phyloP scores from a whole-genome alignment of 2,888 invertebrate genomes.

The Ormyrus thymus region DNA sequence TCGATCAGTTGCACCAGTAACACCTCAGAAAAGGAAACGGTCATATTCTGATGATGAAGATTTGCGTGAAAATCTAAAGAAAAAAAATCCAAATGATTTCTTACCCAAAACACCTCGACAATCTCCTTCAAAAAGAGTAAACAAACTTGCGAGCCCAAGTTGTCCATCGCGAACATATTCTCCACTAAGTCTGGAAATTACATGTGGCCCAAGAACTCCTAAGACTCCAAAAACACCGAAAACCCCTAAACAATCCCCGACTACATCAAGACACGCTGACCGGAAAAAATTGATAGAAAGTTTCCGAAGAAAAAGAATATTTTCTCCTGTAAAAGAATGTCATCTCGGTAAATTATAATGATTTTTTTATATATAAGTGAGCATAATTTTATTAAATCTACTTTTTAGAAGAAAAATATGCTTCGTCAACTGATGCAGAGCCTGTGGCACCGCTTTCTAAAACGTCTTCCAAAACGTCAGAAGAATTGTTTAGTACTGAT shows the following conservation, averaged over 20 bases:
- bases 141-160: conserved; percentile 63
- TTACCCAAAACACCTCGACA: conserved; percentile 58
- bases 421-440: background rate
- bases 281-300: conserved; percentile 17
- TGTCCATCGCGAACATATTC: conserved; percentile 65
- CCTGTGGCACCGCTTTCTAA: background rate
- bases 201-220: conserved; percentile 61
- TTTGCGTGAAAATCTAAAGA: conserved; percentile 56
- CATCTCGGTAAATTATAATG: conserved; percentile 28
- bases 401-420: background rate
- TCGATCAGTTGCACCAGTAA: conserved; percentile 22
- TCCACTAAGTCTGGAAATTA: conserved; percentile 67
- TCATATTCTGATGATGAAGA: conserved; percentile 43
- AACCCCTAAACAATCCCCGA: too few relatives aligned
- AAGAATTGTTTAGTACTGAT: conserved; percentile 5
- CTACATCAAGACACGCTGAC: background rate
- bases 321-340: conserved; percentile 49
- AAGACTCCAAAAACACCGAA: conserved; percentile 50
- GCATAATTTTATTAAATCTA: conserved; percentile 1
- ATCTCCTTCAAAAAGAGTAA: conserved; percentile 57
- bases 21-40: conserved; percentile 63
- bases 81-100: conserved; percentile 50
- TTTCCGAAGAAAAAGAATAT: conserved; percentile 43
- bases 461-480: conserved; percentile 16
- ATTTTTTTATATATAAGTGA: background rate